Evolutionary conservation across 2,797 vertebrate genomes (phyloP).

Genomic region (Tragopan temminckii): DNA sequence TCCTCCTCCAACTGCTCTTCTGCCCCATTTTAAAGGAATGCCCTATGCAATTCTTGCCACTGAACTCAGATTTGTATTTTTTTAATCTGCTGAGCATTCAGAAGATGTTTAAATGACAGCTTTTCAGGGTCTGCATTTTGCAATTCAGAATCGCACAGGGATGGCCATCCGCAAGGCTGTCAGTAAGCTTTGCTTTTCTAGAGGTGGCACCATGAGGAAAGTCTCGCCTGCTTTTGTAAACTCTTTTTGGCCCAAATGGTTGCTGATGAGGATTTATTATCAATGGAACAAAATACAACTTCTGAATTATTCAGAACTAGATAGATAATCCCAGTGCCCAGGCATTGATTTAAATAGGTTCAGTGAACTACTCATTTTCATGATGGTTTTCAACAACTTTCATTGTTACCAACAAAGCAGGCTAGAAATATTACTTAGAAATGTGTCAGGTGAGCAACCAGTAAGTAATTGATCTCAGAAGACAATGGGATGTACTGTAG

Average conservation of each 20-base stretch:
- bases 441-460: not conserved
- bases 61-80: not conserved
- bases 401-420: not conserved
- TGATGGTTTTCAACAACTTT: not conserved
- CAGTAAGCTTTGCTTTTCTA: not conserved
- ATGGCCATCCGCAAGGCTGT: not conserved
- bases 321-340: not conserved
- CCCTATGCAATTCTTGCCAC: not conserved
- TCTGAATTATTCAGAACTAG: not conserved
- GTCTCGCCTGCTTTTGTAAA: not conserved
- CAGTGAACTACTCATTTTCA: not conserved
- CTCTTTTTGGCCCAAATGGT: not conserved
- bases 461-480: conserved; percentile 15
- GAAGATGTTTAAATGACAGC: not conserved
- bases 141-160: not conserved
- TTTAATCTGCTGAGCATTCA: not conserved
- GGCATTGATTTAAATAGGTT: not conserved
- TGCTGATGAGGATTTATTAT: not conserved
- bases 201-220: not conserved
- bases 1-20: not conserved
- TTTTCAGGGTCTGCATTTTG: not conserved
- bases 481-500: not conserved
- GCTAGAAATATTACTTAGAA: not conserved
- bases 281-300: not conserved
- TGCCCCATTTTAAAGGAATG: not conserved